A percentile compares a stretch with the other conserved stretches of the same genome.
Conservation (phyloP, 53 echinoderm and acorn worm genomes). For the Temnopleurus reevesii region DNA sequence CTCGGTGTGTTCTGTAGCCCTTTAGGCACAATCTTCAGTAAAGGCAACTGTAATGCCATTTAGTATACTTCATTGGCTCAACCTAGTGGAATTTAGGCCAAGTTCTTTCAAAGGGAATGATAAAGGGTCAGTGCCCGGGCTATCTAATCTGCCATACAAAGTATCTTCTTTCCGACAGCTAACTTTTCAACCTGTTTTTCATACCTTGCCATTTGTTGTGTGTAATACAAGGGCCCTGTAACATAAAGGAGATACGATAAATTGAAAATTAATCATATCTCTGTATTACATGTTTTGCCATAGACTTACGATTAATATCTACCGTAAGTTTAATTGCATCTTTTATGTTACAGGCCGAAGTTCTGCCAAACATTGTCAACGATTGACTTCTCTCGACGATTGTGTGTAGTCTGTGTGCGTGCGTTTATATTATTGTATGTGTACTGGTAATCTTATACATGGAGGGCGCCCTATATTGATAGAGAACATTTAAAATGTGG, state of each 20-base stretch:
- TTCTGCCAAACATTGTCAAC: conserved; percentile 1
- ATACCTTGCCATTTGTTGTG: not conserved
- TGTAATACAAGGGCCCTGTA: too few relatives aligned
- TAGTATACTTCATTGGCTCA: conserved; percentile 48
- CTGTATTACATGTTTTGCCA: too few relatives aligned
- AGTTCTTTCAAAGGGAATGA: conserved; percentile 34
- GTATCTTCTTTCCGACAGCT: conserved; percentile 4
- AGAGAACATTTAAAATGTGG: too few relatives aligned
- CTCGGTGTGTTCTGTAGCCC: not conserved
- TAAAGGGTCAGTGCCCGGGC: conserved; percentile 51
- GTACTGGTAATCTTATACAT: too few relatives aligned
- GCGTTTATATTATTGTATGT: not conserved
- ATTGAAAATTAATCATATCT: too few relatives aligned
- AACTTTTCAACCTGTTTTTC: conserved; percentile 40
- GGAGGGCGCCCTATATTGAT: too few relatives aligned
- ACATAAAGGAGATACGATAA: too few relatives aligned
- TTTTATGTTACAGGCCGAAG: too few relatives aligned
- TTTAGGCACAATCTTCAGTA: conserved; percentile 29
- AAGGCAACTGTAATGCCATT: not conserved
- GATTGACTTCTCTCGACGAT: not conserved
- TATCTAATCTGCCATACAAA: conserved; percentile 31
- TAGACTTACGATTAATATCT: too few relatives aligned
- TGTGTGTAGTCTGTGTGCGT: conserved; percentile 19
- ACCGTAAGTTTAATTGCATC: too few relatives aligned
- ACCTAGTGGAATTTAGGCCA: conserved; percentile 59